Evolutionary conservation across 2,888 invertebrate species (phyloP).

Genomic region (Meliscaeva auricollis): DNA sequence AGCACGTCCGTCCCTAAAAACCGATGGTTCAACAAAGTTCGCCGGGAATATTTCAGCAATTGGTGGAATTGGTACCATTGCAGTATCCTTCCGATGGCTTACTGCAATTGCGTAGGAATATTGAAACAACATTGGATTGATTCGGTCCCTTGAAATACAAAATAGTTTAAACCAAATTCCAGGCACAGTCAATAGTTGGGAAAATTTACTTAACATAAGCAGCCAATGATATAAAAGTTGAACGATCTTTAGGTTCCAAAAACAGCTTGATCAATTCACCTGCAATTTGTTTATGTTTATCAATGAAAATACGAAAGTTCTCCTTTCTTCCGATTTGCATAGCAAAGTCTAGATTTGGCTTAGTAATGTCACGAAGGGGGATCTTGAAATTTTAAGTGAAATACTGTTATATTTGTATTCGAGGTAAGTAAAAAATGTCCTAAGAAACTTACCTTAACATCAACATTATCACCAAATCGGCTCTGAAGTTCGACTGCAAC

Average conservation of each 20-base stretch:
- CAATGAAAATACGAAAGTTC: constrained; percentile 90
- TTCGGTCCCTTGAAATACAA: constrained; percentile 86
- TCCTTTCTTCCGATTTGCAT: constrained; percentile 77
- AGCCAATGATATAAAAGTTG: constrained; percentile 89
- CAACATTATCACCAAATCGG: constrained; percentile 77
- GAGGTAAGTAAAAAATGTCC: background rate
- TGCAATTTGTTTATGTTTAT: constrained; percentile 89
- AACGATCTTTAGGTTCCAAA: constrained; percentile 86
- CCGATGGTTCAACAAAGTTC: constrained; percentile 91
- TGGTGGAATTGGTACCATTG: constrained; percentile 88
- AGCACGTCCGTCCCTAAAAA: constrained; percentile 89
- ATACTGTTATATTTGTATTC: background rate
- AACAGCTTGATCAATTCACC: constrained; percentile 89
- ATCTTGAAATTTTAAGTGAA: constrained; percentile 75
- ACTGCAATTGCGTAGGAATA: constrained; percentile 91
- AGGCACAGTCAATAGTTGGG: too few relatives aligned
- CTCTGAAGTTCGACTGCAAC: constrained; percentile 71
- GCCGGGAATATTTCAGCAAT: constrained; percentile 92
- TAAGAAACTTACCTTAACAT: constrained; percentile 60
- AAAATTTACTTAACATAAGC: constrained; percentile 86
- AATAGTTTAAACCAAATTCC: too few relatives aligned
- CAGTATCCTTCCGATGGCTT: constrained; percentile 86
- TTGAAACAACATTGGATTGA: constrained; percentile 93
- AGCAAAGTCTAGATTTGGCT: constrained; percentile 81
- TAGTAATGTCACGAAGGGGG: constrained; percentile 80